These are phyloP conservation scores for Microplitis mediator DNA, from an alignment of 1,140 invertebrate species.

Conservation along the genomic window DNA sequence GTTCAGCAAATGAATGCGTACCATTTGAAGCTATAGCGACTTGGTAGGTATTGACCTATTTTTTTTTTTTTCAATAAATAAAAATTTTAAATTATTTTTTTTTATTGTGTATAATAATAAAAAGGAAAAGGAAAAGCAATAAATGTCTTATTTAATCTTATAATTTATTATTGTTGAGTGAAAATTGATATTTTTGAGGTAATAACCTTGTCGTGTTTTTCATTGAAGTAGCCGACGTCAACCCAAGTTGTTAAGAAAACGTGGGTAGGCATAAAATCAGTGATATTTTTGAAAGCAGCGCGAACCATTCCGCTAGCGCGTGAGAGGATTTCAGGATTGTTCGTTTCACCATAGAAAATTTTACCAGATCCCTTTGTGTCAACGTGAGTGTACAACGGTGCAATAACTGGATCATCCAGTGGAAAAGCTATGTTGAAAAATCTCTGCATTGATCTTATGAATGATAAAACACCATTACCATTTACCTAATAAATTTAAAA, in stretches of 20 bases:
- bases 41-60: constrained; percentile 80
- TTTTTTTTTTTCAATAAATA: neutral
- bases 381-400: constrained; percentile 89
- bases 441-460: constrained; percentile 80
- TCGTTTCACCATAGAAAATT: constrained; percentile 81
- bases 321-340: constrained; percentile 67
- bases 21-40: constrained; percentile 83
- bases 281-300: constrained; percentile 71
- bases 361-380: constrained; percentile 78
- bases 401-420: constrained; percentile 86
- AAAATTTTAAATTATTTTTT: too few species aligned
- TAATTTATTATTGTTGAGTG: neutral
- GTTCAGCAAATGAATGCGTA: constrained; percentile 79
- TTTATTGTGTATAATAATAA: too few species aligned
- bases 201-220: constrained; percentile 65
- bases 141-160: too few species aligned
- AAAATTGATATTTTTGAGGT: neutral
- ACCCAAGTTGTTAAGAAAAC: constrained; percentile 74
- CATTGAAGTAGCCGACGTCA: constrained; percentile 70
- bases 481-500: constrained; percentile 73
- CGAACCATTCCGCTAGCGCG: constrained; percentile 72
- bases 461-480: constrained; percentile 89
- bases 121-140: too few species aligned
- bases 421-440: constrained; percentile 91
- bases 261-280: constrained; percentile 69